Evolutionary conservation across 2,797 vertebrate genomes (phyloP), one percentile per base, ranked within the genome.

Genomic region (Sparus aurata): DNA sequence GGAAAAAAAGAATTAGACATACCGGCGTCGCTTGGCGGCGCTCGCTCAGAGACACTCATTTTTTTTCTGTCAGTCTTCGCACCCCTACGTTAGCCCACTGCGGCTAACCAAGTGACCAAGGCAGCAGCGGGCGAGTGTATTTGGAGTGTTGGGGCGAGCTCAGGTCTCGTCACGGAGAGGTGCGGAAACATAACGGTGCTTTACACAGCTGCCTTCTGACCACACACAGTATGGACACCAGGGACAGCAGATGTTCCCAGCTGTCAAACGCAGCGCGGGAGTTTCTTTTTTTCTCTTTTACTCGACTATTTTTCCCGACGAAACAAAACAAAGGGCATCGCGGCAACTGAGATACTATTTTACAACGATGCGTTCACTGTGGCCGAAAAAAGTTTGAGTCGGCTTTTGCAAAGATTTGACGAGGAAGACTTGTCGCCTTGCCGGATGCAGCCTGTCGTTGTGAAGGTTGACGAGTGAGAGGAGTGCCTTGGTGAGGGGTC

Each of bases 401-500:
- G 86, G 86, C 75, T 77, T 86, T 72, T 46, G 45, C 85, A 64
- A 82, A 88, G 80, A 80, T 81, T 85, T 71, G 82, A 83, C 25
- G 77, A 77, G 12, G 75, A 34, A 82, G 88, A 74, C 74, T 23
- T 23, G 85, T 88, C 65, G n/a, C 83, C 90, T 73, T 65, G 84
- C 69, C 41, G 80, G 79, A 84, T 6, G 61, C 79, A 66, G 88
- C 88, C 87, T 84, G 87, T 59, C 49, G 73, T 72, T 13, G 87
- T 69, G 55, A 77, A 62, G 86, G 85, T 80, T 73, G 88, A 84
- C 20, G 67, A 87, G 89, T 69, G 81, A 85, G 91, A 93, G 93
- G 94, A 95, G 94, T 95, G 94, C 94, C 94, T 95, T 95, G 92
- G 93, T 79, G 92, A 89, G 80, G 88, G 85, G 82, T 91, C 84